phyloP scores from a whole-genome alignment of 2,113 vertebrate genomes.

The Chlamydotis undulata region DNA sequence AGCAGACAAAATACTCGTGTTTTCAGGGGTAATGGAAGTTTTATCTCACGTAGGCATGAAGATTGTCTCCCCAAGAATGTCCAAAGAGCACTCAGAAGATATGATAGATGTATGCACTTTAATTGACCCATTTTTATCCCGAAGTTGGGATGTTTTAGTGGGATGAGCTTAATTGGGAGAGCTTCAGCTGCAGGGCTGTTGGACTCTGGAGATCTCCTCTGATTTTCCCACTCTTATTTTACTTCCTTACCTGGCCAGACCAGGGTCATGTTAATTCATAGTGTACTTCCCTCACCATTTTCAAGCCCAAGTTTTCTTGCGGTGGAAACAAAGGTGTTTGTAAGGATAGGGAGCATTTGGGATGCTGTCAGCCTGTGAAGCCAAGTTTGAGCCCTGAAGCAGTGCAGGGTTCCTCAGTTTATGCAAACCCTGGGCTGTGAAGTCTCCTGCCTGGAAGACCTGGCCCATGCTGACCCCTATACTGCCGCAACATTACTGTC shows the following conservation, averaged over 20 bases:
- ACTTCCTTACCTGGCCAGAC: background rate
- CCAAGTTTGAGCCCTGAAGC: background rate
- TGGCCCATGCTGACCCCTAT: background rate
- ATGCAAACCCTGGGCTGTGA: background rate
- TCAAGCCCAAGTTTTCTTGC: background rate
- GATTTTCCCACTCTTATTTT: background rate
- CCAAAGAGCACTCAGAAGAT: background rate
- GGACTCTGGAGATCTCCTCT: background rate
- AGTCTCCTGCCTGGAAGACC: background rate
- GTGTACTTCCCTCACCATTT: background rate
- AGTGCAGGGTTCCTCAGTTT: background rate
- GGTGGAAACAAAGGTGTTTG: background rate
- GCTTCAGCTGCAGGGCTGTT: background rate
- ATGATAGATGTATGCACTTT: background rate
- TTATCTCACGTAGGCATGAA: background rate
- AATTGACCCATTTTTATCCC: background rate
- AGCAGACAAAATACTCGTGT: background rate
- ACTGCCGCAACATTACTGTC: background rate
- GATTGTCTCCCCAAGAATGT: background rate
- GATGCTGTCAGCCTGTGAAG: background rate
- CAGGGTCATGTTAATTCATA: background rate
- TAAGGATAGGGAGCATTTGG: background rate
- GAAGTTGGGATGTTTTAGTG: background rate
- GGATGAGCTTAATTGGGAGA: background rate
- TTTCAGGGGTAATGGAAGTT: rapidly evolving